Evolutionary conservation across 2,797 vertebrate genomes (phyloP).

Genomic region (Diceros bicornis): DNA sequence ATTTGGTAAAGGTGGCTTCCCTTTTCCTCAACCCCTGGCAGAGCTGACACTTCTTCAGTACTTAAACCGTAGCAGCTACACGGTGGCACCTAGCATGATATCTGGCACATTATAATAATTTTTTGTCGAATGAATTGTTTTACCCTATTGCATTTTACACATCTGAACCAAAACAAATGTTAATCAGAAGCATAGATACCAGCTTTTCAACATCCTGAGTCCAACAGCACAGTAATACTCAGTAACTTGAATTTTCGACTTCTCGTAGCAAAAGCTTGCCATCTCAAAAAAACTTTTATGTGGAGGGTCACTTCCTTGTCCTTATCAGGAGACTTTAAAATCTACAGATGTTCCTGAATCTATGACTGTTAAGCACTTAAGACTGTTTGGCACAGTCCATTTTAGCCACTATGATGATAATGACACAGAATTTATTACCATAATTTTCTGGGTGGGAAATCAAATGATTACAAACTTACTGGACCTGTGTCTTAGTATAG

Average conservation of each 20-base stretch:
- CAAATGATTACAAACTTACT: conserved; percentile 8
- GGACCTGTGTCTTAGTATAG: background rate
- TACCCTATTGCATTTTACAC: background rate
- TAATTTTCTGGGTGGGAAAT: conserved; percentile 58
- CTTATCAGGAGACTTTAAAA: conserved; percentile 29
- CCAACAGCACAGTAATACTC: background rate
- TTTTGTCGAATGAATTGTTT: background rate
- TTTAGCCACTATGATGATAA: background rate
- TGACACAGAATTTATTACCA: conserved; percentile 49
- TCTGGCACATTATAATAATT: background rate
- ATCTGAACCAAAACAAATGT: background rate
- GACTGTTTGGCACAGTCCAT: background rate
- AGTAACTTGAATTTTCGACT: conserved; percentile 1
- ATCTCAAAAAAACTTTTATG: background rate
- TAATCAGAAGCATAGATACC: background rate
- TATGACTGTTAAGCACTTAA: conserved; percentile 51
- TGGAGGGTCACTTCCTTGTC: background rate
- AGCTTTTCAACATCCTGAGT: conserved; percentile 37
- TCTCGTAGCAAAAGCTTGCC: conserved; percentile 8
- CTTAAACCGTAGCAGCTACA: background rate
- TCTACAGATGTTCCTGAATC: background rate
- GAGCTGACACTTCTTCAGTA: background rate
- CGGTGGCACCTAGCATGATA: background rate
- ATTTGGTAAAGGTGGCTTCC: background rate
- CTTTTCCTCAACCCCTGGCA: background rate